These are phyloP conservation scores for Glaucomys volans DNA, from an alignment of 2,113 vertebrate genomes.

Conservation along the genomic window DNA sequence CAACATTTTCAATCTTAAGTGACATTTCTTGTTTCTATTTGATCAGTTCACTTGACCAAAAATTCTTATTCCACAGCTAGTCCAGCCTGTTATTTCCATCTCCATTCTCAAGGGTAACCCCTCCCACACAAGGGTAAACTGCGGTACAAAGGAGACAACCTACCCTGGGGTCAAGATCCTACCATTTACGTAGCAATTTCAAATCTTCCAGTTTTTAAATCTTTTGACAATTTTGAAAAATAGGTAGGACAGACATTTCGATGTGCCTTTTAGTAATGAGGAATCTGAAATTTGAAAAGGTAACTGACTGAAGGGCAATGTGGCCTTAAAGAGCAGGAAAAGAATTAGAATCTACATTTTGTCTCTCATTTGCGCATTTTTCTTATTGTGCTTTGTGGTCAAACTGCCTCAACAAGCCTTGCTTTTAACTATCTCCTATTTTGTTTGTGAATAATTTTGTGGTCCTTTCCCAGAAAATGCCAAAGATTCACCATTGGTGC, in stretches of 20 bases:
- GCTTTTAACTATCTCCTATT: background rate
- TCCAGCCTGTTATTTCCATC: background rate
- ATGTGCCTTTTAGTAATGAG: background rate
- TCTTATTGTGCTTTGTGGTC: background rate
- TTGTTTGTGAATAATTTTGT: background rate
- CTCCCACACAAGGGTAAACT: background rate
- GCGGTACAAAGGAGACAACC: no score
- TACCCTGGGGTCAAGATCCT: background rate
- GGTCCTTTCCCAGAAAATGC: constrained; percentile 8
- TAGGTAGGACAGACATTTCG: background rate
- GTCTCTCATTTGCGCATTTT: background rate
- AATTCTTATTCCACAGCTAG: background rate
- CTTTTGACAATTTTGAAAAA: background rate
- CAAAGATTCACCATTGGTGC: background rate
- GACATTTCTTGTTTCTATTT: background rate
- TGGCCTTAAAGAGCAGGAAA: background rate
- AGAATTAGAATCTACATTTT: background rate
- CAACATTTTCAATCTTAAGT: background rate
- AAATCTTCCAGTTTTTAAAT: background rate
- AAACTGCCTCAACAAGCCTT: background rate
- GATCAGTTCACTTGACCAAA: background rate
- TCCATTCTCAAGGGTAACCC: background rate
- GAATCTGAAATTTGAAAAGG: background rate
- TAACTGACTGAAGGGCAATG: background rate
- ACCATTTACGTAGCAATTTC: background rate